Evolutionary conservation across 2,888 invertebrate genomes (phyloP).

Genomic region (Steinernema scapterisci): DNA sequence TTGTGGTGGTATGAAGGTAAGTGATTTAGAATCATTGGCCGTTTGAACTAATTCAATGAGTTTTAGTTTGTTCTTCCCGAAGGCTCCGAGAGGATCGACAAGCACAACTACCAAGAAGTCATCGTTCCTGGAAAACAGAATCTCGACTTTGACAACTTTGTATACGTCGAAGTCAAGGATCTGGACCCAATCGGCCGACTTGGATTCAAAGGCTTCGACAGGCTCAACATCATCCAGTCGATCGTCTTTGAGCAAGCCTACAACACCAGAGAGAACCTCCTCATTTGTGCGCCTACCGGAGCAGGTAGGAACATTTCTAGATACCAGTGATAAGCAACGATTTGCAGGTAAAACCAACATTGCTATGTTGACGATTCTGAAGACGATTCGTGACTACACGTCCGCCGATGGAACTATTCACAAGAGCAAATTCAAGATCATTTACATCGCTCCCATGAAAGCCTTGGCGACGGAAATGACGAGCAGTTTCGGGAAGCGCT

Average conservation of each 20-base stretch:
- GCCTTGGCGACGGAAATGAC: constrained; percentile 99
- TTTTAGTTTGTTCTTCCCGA: constrained; percentile 78
- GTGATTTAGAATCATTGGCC: no score
- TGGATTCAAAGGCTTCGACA: constrained; percentile 85
- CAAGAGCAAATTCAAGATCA: constrained; percentile 92
- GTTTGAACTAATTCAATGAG: neutral
- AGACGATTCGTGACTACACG: constrained; percentile 85
- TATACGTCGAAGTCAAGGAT: constrained; percentile 72
- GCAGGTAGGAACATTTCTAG: constrained; percentile 73
- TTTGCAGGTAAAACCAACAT: constrained; percentile 87
- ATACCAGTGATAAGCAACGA: neutral
- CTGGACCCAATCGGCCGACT: constrained; percentile 82
- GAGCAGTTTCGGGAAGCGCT: constrained; percentile 82
- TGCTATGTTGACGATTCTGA: constrained; percentile 87
- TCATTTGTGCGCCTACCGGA: constrained; percentile 98
- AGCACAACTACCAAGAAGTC: constrained; percentile 83
- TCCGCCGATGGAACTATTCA: constrained; percentile 78
- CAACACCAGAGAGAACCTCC: constrained; percentile 90
- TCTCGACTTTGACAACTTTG: constrained; percentile 67
- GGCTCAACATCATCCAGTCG: constrained; percentile 90
- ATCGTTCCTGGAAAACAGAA: constrained; percentile 69
- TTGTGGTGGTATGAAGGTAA: neutral
- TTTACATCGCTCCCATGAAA: constrained; percentile 99
- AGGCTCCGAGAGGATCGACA: constrained; percentile 78
- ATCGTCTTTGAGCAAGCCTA: constrained; percentile 94